Evolutionary conservation across 2,888 invertebrate genomes (phyloP).

Genomic region (Endomychus coccineus): DNA sequence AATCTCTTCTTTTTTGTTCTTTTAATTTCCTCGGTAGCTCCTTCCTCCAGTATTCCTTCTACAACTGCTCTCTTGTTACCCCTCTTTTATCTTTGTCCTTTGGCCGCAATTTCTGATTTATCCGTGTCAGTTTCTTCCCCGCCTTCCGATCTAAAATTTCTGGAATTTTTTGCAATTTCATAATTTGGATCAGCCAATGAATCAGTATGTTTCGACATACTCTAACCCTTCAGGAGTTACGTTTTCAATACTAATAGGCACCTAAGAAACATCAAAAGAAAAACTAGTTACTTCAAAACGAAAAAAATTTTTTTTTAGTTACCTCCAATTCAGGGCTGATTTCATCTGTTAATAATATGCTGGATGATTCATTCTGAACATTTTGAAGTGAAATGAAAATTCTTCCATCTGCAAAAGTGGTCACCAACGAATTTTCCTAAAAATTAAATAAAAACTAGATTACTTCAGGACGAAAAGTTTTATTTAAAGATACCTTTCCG

Average conservation of each 20-base stretch:
- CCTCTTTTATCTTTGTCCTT: background rate
- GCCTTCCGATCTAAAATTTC: background rate
- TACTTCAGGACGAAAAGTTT: background rate
- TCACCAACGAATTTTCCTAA: background rate
- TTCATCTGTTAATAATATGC: background rate
- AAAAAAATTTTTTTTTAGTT: background rate
- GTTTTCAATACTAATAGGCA: background rate
- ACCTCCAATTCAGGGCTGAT: background rate
- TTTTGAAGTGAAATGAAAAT: background rate
- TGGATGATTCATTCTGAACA: background rate
- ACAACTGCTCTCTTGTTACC: background rate
- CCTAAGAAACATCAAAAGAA: background rate
- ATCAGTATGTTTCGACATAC: background rate
- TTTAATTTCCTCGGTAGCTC: background rate
- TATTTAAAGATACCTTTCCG: too few relatives aligned
- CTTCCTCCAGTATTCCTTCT: background rate
- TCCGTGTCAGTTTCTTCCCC: background rate
- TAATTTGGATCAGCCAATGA: slow-evolving; percentile 1
- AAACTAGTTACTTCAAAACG: background rate
- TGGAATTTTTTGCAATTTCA: slow-evolving; percentile 1
- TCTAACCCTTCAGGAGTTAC: background rate
- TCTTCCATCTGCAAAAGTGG: background rate
- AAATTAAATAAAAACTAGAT: background rate
- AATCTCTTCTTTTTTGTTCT: background rate
- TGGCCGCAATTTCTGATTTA: too few relatives aligned